Evolutionary conservation across 2,888 invertebrate species (phyloP), one percentile per base, ranked within the genome.

Genomic region (Congeria kusceri): DNA sequence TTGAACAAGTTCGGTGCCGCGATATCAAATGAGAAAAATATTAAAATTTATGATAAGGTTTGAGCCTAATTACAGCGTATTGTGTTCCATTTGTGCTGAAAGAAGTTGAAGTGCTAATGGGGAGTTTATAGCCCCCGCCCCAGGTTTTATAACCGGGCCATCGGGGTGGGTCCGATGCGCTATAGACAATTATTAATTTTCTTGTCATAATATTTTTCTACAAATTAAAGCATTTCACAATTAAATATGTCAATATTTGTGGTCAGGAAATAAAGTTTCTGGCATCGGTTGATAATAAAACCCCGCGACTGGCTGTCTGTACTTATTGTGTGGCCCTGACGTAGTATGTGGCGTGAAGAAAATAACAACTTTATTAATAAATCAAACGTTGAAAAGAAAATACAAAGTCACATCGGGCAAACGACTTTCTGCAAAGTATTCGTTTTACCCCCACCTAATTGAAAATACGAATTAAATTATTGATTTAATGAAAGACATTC

Each of bases 51-150:
- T 67, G 53, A 61, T 53, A 29, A 67, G 29, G 46, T 13, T 62
- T 56, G 39, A 46, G 53, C 61, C 49, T 74, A 67, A 74, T 74
- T 62, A 74, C 53, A 61, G 66, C 46, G 11, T 61, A 32, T 28
- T 29, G 23, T 18, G 53, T 20, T 20, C n/a, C 20, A n/a, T 53
- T 25, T 23, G 53, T 53, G 53, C n/a, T 53, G 57, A 58, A 46
- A 46, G 46, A n/a, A n/a, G 29, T 57, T 59, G 20, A 44, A 28
- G 46, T 47, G 67, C 56, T 58, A 25, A 59, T 68, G 58, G 53
- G 53, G 53, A 20, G 53, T 20, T 53, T 53, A 53, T 53, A 53
- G 53, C 9, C 53, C 53, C 53, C 53, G 53, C 53, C 53, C 53
- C 53, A 18, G 53, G 53, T 53, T 53, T 53, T 53, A 53, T 53